Conservation (phyloP, 2,888 invertebrate genomes). For the Himalopsyche tibetana region DNA sequence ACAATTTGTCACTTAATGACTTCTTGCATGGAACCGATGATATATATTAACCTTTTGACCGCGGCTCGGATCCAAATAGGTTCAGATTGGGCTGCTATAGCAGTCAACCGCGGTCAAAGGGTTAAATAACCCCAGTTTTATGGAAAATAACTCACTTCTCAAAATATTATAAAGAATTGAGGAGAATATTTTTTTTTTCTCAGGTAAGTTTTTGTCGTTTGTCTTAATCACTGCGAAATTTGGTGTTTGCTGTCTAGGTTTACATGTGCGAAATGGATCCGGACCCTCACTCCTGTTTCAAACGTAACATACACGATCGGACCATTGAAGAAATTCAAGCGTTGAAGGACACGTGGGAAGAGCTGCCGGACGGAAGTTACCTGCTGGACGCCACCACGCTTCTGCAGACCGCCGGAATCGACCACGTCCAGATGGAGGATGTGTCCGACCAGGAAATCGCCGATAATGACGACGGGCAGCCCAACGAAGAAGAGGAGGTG, state of each 20-base stretch:
- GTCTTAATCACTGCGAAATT: background rate
- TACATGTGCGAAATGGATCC: slow-evolving; percentile 93
- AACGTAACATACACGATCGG: slow-evolving; percentile 91
- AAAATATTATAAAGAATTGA: no score
- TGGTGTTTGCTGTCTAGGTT: slow-evolving; percentile 78
- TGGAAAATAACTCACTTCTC: no score
- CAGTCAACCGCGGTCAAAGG: no score
- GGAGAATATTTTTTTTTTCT: no score
- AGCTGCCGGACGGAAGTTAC: slow-evolving; percentile 88
- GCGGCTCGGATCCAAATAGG: no score
- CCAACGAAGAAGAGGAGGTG: slow-evolving; percentile 73
- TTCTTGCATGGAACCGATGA: no score
- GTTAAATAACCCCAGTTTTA: no score
- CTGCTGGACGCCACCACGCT: slow-evolving; percentile 89
- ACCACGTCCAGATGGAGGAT: slow-evolving; percentile 92
- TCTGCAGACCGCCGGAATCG: slow-evolving; percentile 88
- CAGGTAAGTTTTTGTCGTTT: no score
- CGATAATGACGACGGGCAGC: background rate
- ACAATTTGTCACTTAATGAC: no score
- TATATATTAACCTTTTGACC: no score
- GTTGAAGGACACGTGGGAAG: slow-evolving; percentile 84
- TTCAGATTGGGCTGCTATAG: no score
- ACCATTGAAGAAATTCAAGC: slow-evolving; percentile 86
- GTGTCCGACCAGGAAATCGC: slow-evolving; percentile 69
- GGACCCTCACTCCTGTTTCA: slow-evolving; percentile 86